phyloP scores from a whole-genome alignment of 1,140 invertebrate species.

The Neocloeon triangulifer region DNA sequence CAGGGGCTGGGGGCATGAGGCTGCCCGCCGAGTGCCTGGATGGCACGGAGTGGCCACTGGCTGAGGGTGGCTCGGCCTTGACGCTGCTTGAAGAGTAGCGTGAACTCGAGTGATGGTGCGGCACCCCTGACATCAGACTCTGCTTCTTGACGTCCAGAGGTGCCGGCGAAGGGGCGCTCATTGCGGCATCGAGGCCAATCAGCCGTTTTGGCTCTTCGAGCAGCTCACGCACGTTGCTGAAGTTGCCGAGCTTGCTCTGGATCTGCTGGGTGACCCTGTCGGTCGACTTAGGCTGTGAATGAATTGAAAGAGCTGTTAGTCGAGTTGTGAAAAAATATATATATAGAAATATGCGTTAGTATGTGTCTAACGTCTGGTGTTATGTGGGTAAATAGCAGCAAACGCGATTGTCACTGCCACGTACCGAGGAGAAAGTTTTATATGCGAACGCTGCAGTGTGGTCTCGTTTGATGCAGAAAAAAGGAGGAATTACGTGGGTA shows the following conservation, averaged over 20 bases:
- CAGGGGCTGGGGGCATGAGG: conserved; percentile 35
- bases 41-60: background rate
- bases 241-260: conserved; percentile 46
- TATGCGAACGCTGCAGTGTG: too few relatives aligned
- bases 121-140: background rate
- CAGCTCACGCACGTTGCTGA: conserved; percentile 35
- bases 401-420: too few relatives aligned
- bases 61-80: conserved; percentile 14
- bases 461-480: too few relatives aligned
- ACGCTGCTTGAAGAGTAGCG: conserved; percentile 6
- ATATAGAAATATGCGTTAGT: too few relatives aligned
- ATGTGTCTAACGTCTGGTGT: too few relatives aligned
- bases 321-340: too few relatives aligned
- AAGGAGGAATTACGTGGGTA: too few relatives aligned
- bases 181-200: conserved; percentile 38
- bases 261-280: conserved; percentile 51
- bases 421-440: too few relatives aligned
- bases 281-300: conserved; percentile 35
- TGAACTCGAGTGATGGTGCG: conserved; percentile 2
- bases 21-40: conserved; percentile 18
- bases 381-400: too few relatives aligned
- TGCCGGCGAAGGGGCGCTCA: conserved; percentile 25
- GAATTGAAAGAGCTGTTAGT: too few relatives aligned
- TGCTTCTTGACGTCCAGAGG: conserved; percentile 14
- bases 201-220: conserved; percentile 36